Base-by-base conservation (phyloP, 1,140 invertebrate genomes). In the Drosophila navojoa region DNA sequence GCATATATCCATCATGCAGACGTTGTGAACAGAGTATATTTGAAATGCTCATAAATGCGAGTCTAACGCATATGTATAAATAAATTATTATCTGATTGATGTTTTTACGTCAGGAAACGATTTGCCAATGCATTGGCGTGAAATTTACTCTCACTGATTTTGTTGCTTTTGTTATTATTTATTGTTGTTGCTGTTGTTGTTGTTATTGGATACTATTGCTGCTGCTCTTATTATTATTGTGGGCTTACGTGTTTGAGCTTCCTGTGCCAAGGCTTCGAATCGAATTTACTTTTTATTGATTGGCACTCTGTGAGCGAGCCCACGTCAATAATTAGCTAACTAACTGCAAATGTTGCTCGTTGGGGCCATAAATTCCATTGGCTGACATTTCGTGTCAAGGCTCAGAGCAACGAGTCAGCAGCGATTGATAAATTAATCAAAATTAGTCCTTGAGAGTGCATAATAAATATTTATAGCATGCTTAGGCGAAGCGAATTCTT, bases 361-460 rank as follows among this genome's bases (percentile, higher is more conserved):
- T 76, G 64, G 64, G 68, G 76, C 67, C 66, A 87, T 86, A 86
- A 87, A 87, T 86, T 77, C 68, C 64, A 52, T 35, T 38, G 35
- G 63, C 80, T 85, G 80, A 81, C 82, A 76, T 86, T 87, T 79
- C 82, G 71, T 86, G 82, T 86, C 82, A 86, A 86, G 82, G 82
- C 82, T 79, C 66, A 47, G 32, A 47, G 32, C 77, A 50, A 35
- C 62, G n/a, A 87, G 82, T 86, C 42, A 11, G 42, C 42, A 45
- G 42, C 82, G 82, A 87, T 86, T 82, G 82, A 86, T 87, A 82
- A 86, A 86, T 87, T 86, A 86, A 86, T 86, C 79, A 73, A 63
- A 82, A 86, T 86, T 71, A 82, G 82, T 52, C 84, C 84, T 89
- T 89, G 84, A 84, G 69, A 77, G 69, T 77, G 70, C 71, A 77